These are phyloP conservation scores for Tichodroma muraria DNA, from an alignment of 2,113 vertebrate genomes.

Conservation along the genomic window DNA sequence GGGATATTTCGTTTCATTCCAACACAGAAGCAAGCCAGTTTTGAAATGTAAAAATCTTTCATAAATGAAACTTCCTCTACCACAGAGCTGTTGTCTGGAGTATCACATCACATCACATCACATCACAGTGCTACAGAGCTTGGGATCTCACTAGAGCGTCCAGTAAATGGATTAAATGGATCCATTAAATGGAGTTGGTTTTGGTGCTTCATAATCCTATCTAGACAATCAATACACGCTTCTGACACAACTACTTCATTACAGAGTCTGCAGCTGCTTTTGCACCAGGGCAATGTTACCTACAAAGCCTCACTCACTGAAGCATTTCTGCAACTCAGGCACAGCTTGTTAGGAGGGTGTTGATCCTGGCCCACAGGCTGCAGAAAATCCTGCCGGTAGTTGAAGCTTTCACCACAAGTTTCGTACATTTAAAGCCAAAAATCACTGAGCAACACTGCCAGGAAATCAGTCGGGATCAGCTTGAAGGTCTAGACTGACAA, in stretches of 20 bases:
- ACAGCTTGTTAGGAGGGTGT: not conserved
- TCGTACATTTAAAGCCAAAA: not conserved
- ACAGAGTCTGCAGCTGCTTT: not conserved
- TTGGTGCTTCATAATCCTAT: not conserved
- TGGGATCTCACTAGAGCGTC: not conserved
- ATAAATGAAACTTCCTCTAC: not conserved
- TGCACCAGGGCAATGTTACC: not conserved
- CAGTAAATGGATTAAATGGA: not conserved
- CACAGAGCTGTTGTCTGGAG: not conserved
- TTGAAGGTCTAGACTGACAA: not conserved
- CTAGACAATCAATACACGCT: not conserved
- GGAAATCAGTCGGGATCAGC: not conserved
- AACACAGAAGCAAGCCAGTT: not conserved
- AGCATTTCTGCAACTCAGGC: not conserved
- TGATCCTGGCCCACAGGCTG: not conserved
- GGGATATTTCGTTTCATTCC: not conserved
- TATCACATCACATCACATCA: not conserved
- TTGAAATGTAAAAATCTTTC: not conserved
- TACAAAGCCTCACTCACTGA: not conserved
- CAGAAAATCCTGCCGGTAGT: not conserved
- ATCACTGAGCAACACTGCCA: not conserved
- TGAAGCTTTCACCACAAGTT: not conserved
- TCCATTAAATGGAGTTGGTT: not conserved
- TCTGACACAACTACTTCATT: not conserved
- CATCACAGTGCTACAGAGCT: not conserved